Base-by-base conservation (phyloP, 2,888 invertebrate genomes). In the Cactoblastis cactorum region DNA sequence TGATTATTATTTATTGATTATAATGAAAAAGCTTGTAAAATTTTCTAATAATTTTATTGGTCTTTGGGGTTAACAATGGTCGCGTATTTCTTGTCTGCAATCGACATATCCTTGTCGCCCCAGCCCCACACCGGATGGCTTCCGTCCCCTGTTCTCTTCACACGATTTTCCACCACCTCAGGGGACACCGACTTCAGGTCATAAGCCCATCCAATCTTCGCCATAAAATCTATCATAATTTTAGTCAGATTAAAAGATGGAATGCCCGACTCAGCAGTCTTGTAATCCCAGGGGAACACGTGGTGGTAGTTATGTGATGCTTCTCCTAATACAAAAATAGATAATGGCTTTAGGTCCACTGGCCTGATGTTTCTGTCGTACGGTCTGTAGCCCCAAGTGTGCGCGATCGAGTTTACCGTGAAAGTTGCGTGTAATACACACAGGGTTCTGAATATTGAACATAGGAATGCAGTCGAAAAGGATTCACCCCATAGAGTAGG, bases 291-390 rank as follows among this genome's bases (percentile, higher is more conserved):
- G 0, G 96, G 96, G 89, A 96, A 96, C 0, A 91, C 90, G 81
- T 96, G 96, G 67, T 96, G 96, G 77, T 95, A 96, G 74, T 96
- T 96, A 83, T 96, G 96, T 92, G 94, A 96, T 0, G 96, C 96
- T 80, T 95, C 95, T 0, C 95, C 95, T 35, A 94, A 74, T 0
- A 93, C 93, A 17, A 93, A 77, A 0, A 94, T 59, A 0, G 94
- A 91, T 0, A 96, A 95, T 0, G 90, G 70, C 18, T 83, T 81
- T 61, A 93, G 95, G 77, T 96, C 93, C 0, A 93, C 85, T 0
- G 96, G 95, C 69, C 93, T 94, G 65, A 96, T 93, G 80, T 82
- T 76, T 90, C 90, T 92, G 74, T 97, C 94, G 69, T 95, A 95
- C 15, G 95, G 94, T 65, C 92, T 93, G 62, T 86, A 84, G 49